Conservation (phyloP, 2,113 vertebrate genomes). For the Chaetodon auriga region DNA sequence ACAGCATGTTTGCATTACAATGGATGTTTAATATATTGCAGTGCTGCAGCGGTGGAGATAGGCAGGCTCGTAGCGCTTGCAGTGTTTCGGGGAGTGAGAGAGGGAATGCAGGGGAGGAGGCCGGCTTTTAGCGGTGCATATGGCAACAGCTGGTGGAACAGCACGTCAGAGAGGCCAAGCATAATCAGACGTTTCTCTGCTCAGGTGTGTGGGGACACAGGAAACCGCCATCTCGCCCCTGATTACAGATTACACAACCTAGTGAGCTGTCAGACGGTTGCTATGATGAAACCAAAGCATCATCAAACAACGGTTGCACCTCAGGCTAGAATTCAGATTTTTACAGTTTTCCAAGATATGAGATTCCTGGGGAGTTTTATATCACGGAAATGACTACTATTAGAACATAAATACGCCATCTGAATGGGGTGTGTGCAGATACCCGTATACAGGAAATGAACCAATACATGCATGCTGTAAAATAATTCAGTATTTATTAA, state of each 20-base stretch:
- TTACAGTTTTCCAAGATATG: constrained; percentile 16
- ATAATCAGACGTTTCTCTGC: constrained; percentile 73
- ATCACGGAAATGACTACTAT: background rate
- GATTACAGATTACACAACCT: constrained; percentile 71
- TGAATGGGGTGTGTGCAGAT: no score
- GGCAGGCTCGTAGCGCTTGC: constrained; percentile 38
- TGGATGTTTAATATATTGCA: constrained; percentile 69
- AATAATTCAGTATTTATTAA: background rate
- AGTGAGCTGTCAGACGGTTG: constrained; percentile 61
- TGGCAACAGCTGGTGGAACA: constrained; percentile 73
- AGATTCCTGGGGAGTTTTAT: constrained; percentile 9
- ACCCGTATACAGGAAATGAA: background rate
- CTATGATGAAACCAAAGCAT: constrained; percentile 53
- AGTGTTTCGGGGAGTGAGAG: constrained; percentile 27
- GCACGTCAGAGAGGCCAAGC: constrained; percentile 61
- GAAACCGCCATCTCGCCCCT: constrained; percentile 47
- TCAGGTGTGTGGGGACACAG: constrained; percentile 70
- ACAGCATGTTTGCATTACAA: constrained; percentile 69
- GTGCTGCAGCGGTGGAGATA: constrained; percentile 18
- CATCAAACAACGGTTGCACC: constrained; percentile 35
- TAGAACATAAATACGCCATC: no score
- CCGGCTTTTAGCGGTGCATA: constrained; percentile 52
- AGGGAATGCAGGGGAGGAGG: constrained; percentile 54
- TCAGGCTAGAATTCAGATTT: constrained; percentile 38
- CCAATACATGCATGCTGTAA: no score